Evolutionary conservation across 2,888 invertebrate genomes (phyloP).

Genomic region (Spatulosminthurus flaviceps): DNA sequence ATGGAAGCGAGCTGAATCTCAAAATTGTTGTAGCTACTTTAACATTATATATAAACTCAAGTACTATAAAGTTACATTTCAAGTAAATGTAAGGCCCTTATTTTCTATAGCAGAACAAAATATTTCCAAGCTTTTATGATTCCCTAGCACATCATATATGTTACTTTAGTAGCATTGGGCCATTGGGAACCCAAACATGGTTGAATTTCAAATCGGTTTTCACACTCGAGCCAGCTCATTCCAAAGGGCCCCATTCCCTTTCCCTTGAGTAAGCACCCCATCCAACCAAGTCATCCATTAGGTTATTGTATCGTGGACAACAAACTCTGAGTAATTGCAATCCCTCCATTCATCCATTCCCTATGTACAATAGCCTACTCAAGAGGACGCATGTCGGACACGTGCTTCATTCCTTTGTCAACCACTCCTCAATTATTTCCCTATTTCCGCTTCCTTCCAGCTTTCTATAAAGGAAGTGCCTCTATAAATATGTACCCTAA

Average conservation of each 20-base stretch:
- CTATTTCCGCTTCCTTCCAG: neutral
- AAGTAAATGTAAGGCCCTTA: too few species aligned
- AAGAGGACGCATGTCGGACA: slow-evolving; percentile 18
- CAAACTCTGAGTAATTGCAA: slow-evolving; percentile 10
- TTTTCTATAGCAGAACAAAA: too few species aligned
- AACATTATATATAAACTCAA: neutral
- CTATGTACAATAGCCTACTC: neutral
- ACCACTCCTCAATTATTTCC: slow-evolving; percentile 12
- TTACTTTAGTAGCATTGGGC: too few species aligned
- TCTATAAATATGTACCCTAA: too few species aligned
- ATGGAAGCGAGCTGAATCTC: slow-evolving; percentile 18
- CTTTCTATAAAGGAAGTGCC: too few species aligned
- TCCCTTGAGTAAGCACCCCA: neutral
- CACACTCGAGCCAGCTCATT: too few species aligned
- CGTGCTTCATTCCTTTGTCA: slow-evolving; percentile 14
- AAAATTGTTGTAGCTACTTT: neutral
- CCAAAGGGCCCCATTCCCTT: neutral
- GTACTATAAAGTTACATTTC: too few species aligned
- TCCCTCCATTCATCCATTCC: neutral
- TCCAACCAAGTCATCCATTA: slow-evolving; percentile 1
- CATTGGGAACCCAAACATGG: too few species aligned
- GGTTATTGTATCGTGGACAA: neutral
- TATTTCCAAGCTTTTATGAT: too few species aligned
- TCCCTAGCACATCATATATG: too few species aligned
- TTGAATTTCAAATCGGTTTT: too few species aligned